Evolutionary conservation across 2,797 vertebrate genomes (phyloP).

Genomic region (Pantherophis alleghaniensis): DNA sequence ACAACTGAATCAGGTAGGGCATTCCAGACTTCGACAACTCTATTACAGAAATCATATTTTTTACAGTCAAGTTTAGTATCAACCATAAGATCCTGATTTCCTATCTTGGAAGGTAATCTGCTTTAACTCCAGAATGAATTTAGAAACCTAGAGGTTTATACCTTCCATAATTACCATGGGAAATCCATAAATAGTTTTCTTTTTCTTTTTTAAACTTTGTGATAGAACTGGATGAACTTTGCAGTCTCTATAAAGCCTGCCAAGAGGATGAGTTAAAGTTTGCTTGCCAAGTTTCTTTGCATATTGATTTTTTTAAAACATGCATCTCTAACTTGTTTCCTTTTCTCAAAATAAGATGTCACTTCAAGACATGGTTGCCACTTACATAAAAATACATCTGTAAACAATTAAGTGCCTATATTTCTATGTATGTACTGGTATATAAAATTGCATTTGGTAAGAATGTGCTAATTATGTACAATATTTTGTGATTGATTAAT

Average conservation of each 20-base stretch:
- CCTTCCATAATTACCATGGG: not conserved
- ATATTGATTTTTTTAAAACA: not conserved
- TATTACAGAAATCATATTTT: too few species aligned
- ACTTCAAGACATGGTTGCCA: not conserved
- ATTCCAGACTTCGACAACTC: too few species aligned
- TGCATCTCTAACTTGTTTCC: not conserved
- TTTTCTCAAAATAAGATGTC: not conserved
- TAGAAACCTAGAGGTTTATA: not conserved
- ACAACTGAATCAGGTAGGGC: too few species aligned
- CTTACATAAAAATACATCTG: not conserved
- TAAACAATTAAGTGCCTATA: not conserved
- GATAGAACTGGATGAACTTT: not conserved
- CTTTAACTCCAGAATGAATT: not conserved
- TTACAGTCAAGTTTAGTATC: too few species aligned
- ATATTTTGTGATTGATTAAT: not conserved
- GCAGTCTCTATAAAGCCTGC: not conserved
- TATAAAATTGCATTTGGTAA: not conserved
- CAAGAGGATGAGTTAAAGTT: not conserved
- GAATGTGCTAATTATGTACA: not conserved
- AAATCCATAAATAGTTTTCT: not conserved
- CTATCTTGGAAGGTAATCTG: not conserved
- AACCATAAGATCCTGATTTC: not conserved
- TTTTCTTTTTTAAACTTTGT: not conserved
- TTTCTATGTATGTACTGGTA: not conserved
- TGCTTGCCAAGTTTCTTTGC: not conserved